Conservation (phyloP, 2,888 invertebrate genomes). For the Apamea sordens region DNA sequence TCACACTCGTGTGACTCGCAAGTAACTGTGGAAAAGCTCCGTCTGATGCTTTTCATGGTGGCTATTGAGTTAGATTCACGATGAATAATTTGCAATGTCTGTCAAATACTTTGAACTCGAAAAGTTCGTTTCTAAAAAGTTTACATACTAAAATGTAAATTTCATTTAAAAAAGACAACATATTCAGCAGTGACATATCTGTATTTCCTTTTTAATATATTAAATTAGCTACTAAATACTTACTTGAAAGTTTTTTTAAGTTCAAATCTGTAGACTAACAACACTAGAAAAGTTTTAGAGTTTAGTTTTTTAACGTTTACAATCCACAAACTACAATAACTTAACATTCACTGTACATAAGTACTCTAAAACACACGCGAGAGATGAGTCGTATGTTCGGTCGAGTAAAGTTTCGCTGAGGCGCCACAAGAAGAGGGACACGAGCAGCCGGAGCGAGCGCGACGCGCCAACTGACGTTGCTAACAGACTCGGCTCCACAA, state of each 20-base stretch:
- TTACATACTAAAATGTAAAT: not conserved
- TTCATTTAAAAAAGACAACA: not conserved
- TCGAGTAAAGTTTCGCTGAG: constrained; percentile 63
- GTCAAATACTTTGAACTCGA: not conserved
- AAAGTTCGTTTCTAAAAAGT: not conserved
- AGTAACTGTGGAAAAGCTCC: constrained; percentile 7
- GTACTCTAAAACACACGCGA: constrained; percentile 43
- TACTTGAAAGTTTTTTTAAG: constrained; percentile 46
- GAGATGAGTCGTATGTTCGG: constrained; percentile 40
- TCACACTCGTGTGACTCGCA: constrained; percentile 38
- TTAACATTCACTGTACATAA: constrained; percentile 53
- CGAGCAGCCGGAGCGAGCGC: constrained; percentile 60
- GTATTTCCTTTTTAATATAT: not conserved
- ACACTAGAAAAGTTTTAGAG: constrained; percentile 31
- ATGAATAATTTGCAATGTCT: not conserved
- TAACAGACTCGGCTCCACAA: constrained; percentile 25
- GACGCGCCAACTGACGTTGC: constrained; percentile 64
- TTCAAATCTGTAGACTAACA: constrained; percentile 9
- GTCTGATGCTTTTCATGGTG: not conserved
- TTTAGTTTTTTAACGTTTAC: constrained; percentile 7
- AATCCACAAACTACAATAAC: constrained; percentile 40
- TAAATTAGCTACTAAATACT: constrained; percentile 28
- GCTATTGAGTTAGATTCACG: not conserved
- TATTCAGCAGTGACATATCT: not conserved
- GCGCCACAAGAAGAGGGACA: constrained; percentile 10